Percentiles rank a stretch among this genome's conserved stretches.
These are phyloP conservation scores for Eristalis arbustorum DNA, from an alignment of 2,888 invertebrate genomes.

Conservation along the genomic window DNA sequence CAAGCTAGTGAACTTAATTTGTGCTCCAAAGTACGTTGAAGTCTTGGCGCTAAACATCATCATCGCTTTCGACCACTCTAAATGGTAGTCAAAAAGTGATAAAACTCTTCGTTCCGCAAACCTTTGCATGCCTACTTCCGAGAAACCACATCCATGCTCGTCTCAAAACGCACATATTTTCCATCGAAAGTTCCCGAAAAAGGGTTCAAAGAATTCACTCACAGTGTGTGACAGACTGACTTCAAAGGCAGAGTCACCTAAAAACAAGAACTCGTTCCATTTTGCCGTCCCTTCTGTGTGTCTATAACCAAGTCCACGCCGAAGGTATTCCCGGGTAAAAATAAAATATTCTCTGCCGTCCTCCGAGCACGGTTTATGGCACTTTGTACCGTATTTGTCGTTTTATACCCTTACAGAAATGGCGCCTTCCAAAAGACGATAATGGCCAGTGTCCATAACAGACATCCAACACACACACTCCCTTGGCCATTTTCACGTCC, in stretches of 20 bases:
- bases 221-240: not conserved
- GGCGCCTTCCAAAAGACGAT: not conserved
- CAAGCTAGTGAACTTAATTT: too few species aligned
- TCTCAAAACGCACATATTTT: too few species aligned
- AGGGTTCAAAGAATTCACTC: not conserved
- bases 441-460: not conserved
- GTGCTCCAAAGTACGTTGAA: too few species aligned
- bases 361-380: not conserved
- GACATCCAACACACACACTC: not conserved
- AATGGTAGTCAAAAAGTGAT: too few species aligned
- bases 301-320: not conserved
- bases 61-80: too few species aligned
- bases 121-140: too few species aligned
- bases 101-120: too few species aligned
- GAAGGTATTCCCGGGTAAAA: not conserved
- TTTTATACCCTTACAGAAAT: not conserved
- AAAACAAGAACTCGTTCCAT: not conserved
- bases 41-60: too few species aligned
- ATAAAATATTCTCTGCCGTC: not conserved
- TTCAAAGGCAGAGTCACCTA: not conserved
- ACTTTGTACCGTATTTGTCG: not conserved
- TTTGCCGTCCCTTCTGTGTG: not conserved
- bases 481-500: not conserved
- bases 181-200: too few species aligned
- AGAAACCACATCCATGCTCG: too few species aligned